Conservation (phyloP, 1,140 invertebrate species). For the Camponotus pennsylvanicus region DNA sequence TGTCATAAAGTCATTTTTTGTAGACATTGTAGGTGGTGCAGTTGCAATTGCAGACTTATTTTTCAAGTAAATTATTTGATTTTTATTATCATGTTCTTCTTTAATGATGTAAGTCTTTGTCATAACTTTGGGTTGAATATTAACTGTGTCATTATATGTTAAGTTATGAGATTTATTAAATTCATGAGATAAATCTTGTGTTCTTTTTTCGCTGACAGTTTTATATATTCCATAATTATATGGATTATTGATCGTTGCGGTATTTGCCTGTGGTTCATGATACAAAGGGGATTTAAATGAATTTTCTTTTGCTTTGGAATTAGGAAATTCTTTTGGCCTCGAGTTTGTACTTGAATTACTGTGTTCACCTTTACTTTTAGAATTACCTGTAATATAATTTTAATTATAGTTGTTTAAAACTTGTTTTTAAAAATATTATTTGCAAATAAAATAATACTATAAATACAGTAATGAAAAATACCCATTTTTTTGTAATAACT, state of each 20-base stretch:
- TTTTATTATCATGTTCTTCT: not conserved
- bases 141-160: not conserved
- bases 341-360: too few species aligned
- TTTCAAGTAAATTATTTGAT: not conserved
- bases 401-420: not conserved
- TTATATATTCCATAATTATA: too few species aligned
- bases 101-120: not conserved
- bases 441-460: too few species aligned
- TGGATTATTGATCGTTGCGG: too few species aligned
- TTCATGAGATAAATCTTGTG: not conserved
- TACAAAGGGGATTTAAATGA: too few species aligned
- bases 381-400: constrained; percentile 4
- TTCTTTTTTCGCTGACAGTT: not conserved
- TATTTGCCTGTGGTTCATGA: too few species aligned
- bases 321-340: too few species aligned
- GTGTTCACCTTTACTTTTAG: not conserved
- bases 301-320: too few species aligned
- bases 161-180: not conserved
- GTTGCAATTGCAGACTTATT: not conserved
- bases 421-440: too few species aligned
- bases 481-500: too few species aligned
- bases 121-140: not conserved
- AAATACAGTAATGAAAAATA: too few species aligned
- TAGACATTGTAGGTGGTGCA: not conserved
- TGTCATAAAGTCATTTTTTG: not conserved